A percentile compares a stretch with the other conserved stretches of the same genome.
phyloP scores from a whole-genome alignment of 64 coral and sea anemone species.

The Orbicella faveolata region DNA sequence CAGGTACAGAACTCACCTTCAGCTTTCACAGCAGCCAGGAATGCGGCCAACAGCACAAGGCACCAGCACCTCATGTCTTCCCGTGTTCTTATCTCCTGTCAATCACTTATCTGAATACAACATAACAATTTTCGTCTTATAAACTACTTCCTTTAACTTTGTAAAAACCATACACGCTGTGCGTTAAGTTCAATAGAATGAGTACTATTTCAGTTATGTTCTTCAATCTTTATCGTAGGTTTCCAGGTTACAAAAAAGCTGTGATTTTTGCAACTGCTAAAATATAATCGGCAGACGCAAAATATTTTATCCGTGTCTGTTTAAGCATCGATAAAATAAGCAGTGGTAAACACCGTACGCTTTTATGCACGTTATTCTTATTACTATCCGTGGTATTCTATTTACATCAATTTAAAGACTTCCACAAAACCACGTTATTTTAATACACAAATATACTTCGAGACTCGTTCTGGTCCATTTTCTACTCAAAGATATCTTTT shows the following conservation, averaged over 20 bases:
- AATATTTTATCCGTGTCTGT: background rate
- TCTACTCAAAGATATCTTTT: background rate
- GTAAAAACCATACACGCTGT: background rate
- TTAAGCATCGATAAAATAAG: background rate
- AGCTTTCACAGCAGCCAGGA: background rate
- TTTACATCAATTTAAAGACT: too few species aligned
- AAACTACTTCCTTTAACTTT: background rate
- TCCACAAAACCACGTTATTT: background rate
- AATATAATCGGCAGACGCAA: too few species aligned
- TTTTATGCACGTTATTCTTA: too few species aligned
- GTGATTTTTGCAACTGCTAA: background rate
- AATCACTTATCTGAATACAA: conserved; percentile 27
- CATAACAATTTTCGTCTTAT: background rate
- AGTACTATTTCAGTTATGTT: background rate
- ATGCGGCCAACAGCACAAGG: background rate
- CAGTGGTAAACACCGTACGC: background rate
- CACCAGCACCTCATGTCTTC: conserved; percentile 24
- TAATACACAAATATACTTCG: background rate
- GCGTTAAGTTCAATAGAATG: background rate
- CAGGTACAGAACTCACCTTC: conserved; percentile 11
- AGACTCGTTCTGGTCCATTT: background rate
- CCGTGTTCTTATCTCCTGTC: background rate
- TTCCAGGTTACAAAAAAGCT: background rate
- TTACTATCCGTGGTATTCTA: too few species aligned
- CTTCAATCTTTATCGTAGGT: background rate